These are phyloP conservation scores for Antedon mediterranea DNA, from an alignment of 53 echinoderm and acorn worm species.

Conservation along the genomic window DNA sequence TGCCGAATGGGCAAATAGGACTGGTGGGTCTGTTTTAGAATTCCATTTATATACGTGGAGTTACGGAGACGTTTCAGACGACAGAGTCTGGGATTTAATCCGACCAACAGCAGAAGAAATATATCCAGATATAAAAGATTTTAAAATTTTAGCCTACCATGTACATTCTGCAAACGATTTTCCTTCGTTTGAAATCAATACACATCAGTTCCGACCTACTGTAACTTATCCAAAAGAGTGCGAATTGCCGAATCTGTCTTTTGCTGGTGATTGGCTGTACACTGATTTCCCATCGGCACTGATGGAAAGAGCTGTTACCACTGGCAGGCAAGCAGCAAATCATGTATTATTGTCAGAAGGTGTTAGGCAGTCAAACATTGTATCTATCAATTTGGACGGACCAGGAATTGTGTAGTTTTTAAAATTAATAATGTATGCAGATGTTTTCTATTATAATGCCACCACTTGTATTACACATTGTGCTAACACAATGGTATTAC, in stretches of 20 bases:
- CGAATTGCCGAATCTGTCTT: constrained; percentile 49
- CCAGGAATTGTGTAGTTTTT: not conserved
- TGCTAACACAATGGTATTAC: no score
- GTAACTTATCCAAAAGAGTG: constrained; percentile 34
- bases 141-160: constrained; percentile 53
- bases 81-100: constrained; percentile 57
- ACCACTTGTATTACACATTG: no score
- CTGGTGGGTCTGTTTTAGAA: constrained; percentile 66
- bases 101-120: constrained; percentile 59
- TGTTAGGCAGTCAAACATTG: constrained; percentile 37
- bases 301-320: constrained; percentile 86
- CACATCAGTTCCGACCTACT: constrained; percentile 51
- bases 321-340: constrained; percentile 90
- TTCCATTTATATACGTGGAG: constrained; percentile 69
- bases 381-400: not conserved
- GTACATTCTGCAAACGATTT: constrained; percentile 41
- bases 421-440: no score
- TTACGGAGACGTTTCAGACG: constrained; percentile 38
- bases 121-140: constrained; percentile 66
- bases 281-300: constrained; percentile 73
- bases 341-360: constrained; percentile 66
- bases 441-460: not conserved
- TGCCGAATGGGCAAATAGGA: constrained; percentile 62
- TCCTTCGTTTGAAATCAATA: constrained; percentile 45
- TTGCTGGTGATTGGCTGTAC: constrained; percentile 92